Evolutionary conservation across 2,113 vertebrate species (phyloP).

Genomic region (Alosa alosa): DNA sequence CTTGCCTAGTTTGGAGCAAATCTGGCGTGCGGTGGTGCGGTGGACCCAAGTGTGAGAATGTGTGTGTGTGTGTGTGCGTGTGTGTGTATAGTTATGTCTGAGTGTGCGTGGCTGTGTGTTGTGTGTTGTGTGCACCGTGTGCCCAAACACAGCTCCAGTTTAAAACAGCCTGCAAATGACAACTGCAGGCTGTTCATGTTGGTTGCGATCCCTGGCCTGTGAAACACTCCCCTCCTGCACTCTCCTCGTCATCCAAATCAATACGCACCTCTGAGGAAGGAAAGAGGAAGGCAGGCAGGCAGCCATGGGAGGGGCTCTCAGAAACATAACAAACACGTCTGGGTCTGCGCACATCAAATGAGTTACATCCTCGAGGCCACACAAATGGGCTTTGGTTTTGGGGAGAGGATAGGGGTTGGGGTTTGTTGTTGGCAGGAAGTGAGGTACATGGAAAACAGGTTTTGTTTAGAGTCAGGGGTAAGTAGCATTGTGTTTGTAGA

Average conservation of each 20-base stretch:
- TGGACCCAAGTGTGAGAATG: too few relatives aligned
- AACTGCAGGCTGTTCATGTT: neutral
- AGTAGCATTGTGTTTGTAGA: neutral
- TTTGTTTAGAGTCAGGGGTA: too few relatives aligned
- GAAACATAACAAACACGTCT: neutral
- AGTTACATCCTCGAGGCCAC: neutral
- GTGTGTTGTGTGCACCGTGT: neutral
- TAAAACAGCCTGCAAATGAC: constrained; percentile 7
- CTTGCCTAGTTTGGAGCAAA: neutral
- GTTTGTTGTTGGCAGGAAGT: neutral
- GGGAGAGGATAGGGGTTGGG: too few relatives aligned
- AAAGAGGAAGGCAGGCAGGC: neutral
- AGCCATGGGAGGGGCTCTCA: neutral
- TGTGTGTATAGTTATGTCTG: too few relatives aligned
- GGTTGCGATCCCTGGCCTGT: neutral
- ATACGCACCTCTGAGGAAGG: neutral
- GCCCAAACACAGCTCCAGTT: neutral
- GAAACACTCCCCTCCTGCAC: neutral
- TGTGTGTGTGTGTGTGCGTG: too few relatives aligned
- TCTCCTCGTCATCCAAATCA: neutral
- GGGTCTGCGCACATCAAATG: neutral
- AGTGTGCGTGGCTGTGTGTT: neutral
- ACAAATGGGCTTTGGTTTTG: neutral
- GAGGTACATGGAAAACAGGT: too few relatives aligned
- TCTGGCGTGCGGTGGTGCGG: neutral